Evolutionary conservation across 1,140 invertebrate species (phyloP).

Genomic region (Thaumatotibia leucotreta): DNA sequence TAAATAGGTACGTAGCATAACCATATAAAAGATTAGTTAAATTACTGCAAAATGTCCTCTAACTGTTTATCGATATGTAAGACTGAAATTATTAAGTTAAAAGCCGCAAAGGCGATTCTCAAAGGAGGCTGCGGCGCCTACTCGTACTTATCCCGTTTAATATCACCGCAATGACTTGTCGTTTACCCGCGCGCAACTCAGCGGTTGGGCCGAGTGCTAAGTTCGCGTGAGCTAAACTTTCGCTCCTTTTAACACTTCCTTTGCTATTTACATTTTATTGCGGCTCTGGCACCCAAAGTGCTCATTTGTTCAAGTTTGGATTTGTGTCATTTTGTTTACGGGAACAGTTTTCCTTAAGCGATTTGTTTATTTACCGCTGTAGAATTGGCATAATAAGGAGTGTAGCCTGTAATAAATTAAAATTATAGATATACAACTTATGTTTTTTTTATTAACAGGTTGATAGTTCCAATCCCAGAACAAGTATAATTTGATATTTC

Average conservation of each 20-base stretch:
- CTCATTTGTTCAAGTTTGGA: slow-evolving; percentile 45
- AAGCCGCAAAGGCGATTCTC: background rate
- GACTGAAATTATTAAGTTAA: background rate
- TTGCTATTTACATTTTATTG: slow-evolving; percentile 59
- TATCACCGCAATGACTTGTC: slow-evolving; percentile 1
- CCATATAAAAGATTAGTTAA: too few relatives aligned
- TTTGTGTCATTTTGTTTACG: slow-evolving; percentile 26
- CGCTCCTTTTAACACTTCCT: slow-evolving; percentile 53
- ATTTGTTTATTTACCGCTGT: background rate
- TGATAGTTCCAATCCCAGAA: too few relatives aligned
- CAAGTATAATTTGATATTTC: too few relatives aligned
- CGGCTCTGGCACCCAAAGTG: slow-evolving; percentile 32
- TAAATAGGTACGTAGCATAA: too few relatives aligned
- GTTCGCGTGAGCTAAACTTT: slow-evolving; percentile 54
- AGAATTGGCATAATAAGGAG: too few relatives aligned
- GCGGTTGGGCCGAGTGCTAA: slow-evolving; percentile 44
- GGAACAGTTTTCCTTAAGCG: background rate
- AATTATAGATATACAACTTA: too few relatives aligned
- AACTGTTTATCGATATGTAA: too few relatives aligned
- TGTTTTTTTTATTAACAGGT: too few relatives aligned
- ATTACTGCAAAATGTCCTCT: too few relatives aligned
- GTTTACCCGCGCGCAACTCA: slow-evolving; percentile 12
- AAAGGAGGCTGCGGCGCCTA: background rate
- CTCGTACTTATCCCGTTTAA: background rate
- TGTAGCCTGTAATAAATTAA: too few relatives aligned